Percentiles rank a stretch among this genome's conserved stretches.
Evolutionary conservation across 2,797 vertebrate species (phyloP).

Genomic region (Anisognathus igniventris): DNA sequence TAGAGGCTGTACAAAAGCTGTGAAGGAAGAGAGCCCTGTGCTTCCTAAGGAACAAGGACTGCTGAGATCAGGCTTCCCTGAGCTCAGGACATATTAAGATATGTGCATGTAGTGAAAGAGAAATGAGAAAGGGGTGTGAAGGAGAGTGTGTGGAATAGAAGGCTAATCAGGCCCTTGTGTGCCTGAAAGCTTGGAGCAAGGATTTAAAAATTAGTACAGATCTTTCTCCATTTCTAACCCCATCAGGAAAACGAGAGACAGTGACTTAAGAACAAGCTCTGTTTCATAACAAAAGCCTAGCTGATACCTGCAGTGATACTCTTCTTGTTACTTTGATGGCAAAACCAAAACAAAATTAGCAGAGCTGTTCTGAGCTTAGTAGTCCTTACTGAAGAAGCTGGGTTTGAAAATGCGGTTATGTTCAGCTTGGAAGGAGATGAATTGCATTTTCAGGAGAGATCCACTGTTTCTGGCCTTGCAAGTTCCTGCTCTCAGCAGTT

Average conservation of each 20-base stretch:
- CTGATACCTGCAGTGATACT: not conserved
- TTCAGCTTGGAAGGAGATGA: not conserved
- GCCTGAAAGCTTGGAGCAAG: not conserved
- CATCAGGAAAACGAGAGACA: not conserved
- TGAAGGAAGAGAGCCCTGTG: not conserved
- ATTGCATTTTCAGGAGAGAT: not conserved
- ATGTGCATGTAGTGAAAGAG: not conserved
- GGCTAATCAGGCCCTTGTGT: not conserved
- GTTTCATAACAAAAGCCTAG: not conserved
- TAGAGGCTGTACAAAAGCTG: not conserved
- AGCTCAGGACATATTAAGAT: not conserved
- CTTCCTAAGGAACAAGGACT: not conserved
- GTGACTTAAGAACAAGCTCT: not conserved
- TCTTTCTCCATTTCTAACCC: not conserved
- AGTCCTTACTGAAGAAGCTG: not conserved
- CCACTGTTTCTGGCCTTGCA: not conserved
- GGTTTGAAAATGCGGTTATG: not conserved
- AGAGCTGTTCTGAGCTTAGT: not conserved
- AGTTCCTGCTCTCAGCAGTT: not conserved
- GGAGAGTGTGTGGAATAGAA: not conserved
- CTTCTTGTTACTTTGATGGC: not conserved
- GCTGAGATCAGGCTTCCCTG: not conserved
- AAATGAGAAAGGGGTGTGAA: not conserved
- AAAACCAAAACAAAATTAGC: not conserved
- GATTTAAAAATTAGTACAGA: not conserved